Base-by-base conservation (phyloP, 1,140 invertebrate species). In the Cecropterus lyciades region DNA sequence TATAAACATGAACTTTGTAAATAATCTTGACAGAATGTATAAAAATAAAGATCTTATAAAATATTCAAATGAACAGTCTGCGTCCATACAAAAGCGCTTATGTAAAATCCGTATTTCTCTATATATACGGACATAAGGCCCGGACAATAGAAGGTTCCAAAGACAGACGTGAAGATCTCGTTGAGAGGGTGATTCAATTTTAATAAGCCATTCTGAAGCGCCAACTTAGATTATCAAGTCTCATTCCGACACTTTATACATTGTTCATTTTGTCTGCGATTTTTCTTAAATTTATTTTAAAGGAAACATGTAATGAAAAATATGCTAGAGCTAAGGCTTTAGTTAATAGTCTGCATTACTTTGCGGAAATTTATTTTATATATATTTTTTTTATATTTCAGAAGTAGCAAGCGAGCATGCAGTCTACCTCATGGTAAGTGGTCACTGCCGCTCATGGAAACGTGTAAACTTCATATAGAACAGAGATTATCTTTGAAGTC, bases 161-260 rank as follows among this genome's bases (percentile, higher is more conserved):
- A 49, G 33, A 70, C 56, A 75, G 73, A 73, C 69, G 60, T 70
- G 69, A 70, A 52, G 16, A 68, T 76, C 63, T 69, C 68, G 11
- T 80, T 69, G 59, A 73, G 66, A 72, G 57, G 68, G 66, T 68
- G 70, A 73, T 80, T 77, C 73, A 74, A 71, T 74, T 80, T 78
- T 80, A 80, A 74, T 80, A 78, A 78, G 71, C 73, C 65, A 45
- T 65, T 75, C 56, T 69, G 69, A 27, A 72, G 69, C 66, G 69
- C 56, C 69, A 73, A 73, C 69, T 78, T 71, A 72, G 65, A 77
- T 75, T 75, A 76, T 76, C 76, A 76, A 70, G 66, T 73, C 66
- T 64, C 75, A 73, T 74, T 62, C 55, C 51, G 73, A 70, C 67
- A 67, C 56, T 69, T 75, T 69, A 69, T 69, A 43, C 48, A 72